Percentiles rank a stretch among this genome's conserved stretches.
These are phyloP conservation scores for Phoenoteleia sp. DNA, from an alignment of 2,888 invertebrate species.

Conservation along the genomic window DNA sequence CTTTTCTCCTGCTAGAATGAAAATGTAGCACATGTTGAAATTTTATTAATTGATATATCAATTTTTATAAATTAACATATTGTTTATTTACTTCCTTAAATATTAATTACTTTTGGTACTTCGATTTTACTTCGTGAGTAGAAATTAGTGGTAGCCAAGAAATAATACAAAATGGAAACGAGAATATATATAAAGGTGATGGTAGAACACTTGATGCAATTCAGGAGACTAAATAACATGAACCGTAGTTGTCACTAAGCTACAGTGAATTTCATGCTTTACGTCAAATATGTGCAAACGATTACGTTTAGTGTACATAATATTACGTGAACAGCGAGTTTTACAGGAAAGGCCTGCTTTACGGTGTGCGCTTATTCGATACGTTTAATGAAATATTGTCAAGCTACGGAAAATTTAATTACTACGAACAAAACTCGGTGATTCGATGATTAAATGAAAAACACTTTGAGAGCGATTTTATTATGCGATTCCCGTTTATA, in stretches of 20 bases:
- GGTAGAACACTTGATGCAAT: slow-evolving; percentile 26
- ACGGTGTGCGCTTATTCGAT: not conserved
- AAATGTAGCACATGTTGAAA: too few species aligned
- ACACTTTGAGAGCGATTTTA: not conserved
- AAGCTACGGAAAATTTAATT: slow-evolving; percentile 33
- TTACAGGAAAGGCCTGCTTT: not conserved
- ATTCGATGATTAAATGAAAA: slow-evolving; percentile 8
- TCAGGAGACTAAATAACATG: slow-evolving; percentile 19
- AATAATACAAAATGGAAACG: slow-evolving; percentile 27
- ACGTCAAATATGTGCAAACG: not conserved
- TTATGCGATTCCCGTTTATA: not conserved
- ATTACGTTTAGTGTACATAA: slow-evolving; percentile 1
- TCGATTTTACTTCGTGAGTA: slow-evolving; percentile 16
- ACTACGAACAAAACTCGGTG: not conserved
- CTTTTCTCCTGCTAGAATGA: too few species aligned
- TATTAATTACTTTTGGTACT: too few species aligned
- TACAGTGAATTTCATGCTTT: slow-evolving; percentile 43
- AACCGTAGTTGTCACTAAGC: slow-evolving; percentile 27
- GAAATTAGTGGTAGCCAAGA: slow-evolving; percentile 18
- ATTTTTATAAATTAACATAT: too few species aligned
- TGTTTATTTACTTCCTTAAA: too few species aligned
- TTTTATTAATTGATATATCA: too few species aligned
- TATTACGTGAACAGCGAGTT: not conserved
- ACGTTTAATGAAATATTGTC: slow-evolving; percentile 4
- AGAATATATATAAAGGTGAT: slow-evolving; percentile 20